phyloP scores from a whole-genome alignment of 2,888 invertebrate genomes.

The Phengaris arion region DNA sequence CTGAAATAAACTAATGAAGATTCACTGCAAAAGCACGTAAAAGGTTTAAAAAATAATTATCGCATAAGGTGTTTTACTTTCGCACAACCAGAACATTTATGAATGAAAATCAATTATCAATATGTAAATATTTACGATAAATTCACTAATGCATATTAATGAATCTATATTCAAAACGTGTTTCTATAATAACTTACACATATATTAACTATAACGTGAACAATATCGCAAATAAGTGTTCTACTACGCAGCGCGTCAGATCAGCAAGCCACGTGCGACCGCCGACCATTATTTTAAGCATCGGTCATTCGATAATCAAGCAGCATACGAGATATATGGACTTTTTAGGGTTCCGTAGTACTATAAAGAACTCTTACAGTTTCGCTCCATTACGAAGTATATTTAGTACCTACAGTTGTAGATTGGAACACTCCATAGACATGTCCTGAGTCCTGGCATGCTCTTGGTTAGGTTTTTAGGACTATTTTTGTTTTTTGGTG shows the following conservation, averaged over 20 bases:
- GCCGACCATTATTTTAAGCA: not conserved
- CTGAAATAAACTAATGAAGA: not conserved
- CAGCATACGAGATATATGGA: not conserved
- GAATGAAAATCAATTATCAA: constrained; percentile 1
- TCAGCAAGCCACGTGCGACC: not conserved
- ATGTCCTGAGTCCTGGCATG: too few relatives aligned
- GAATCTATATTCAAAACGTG: not conserved
- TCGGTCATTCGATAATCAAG: not conserved
- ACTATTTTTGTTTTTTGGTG: too few relatives aligned
- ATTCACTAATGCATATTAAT: not conserved
- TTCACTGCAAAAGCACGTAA: not conserved
- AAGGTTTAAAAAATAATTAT: not conserved
- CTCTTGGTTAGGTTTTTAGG: too few relatives aligned
- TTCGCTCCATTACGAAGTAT: too few relatives aligned
- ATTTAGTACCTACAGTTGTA: too few relatives aligned
- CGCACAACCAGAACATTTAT: not conserved
- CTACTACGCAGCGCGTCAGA: constrained; percentile 1
- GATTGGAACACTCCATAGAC: too few relatives aligned
- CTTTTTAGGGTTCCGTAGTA: not conserved
- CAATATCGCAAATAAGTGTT: not conserved
- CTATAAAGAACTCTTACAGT: too few relatives aligned
- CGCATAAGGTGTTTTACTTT: not conserved
- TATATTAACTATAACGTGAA: not conserved
- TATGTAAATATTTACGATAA: not conserved
- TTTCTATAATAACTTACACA: not conserved